phyloP scores from a whole-genome alignment of 2,888 invertebrate genomes.

The Dilophus febrilis region DNA sequence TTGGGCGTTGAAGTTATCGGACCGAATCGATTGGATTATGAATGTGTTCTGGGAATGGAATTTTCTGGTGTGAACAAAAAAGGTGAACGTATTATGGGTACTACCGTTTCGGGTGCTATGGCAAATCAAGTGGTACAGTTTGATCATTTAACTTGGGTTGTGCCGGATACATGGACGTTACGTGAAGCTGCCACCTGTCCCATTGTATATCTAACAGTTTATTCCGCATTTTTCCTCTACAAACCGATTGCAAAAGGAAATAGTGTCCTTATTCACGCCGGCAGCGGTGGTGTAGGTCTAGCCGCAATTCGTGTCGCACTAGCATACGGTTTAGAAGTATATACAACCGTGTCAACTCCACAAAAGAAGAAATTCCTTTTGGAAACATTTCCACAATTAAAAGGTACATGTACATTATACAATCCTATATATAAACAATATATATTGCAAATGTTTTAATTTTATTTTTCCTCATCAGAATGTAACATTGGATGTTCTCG shows the following conservation, averaged over 20 bases:
- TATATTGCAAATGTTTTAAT: no score
- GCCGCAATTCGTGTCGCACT: conserved; percentile 58
- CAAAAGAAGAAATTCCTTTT: conserved; percentile 46
- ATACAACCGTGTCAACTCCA: conserved; percentile 51
- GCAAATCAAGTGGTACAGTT: conserved; percentile 28
- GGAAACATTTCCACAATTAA: conserved; percentile 34
- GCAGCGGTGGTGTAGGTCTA: conserved; percentile 59
- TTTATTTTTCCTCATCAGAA: conserved; percentile 1
- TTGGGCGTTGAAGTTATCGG: conserved; percentile 68
- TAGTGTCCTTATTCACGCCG: conserved; percentile 37
- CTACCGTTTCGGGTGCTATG: conserved; percentile 34
- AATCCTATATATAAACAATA: no score
- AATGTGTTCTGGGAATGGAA: conserved; percentile 52
- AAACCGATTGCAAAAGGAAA: conserved; percentile 24
- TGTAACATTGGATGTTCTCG: conserved; percentile 69
- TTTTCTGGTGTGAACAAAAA: conserved; percentile 41
- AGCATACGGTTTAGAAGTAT: conserved; percentile 44
- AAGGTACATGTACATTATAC: conserved; percentile 28
- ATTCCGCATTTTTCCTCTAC: conserved; percentile 32
- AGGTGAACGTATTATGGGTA: conserved; percentile 48
- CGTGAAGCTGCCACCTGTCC: conserved; percentile 64
- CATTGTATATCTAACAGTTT: conserved; percentile 56
- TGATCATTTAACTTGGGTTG: conserved; percentile 34
- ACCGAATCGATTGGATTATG: conserved; percentile 41
- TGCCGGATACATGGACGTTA: conserved; percentile 55